These are phyloP conservation scores for Cladorhizidae sp. DNA, from an alignment of 37 sponge, comb jelly and placozoan species.

Conservation along the genomic window DNA sequence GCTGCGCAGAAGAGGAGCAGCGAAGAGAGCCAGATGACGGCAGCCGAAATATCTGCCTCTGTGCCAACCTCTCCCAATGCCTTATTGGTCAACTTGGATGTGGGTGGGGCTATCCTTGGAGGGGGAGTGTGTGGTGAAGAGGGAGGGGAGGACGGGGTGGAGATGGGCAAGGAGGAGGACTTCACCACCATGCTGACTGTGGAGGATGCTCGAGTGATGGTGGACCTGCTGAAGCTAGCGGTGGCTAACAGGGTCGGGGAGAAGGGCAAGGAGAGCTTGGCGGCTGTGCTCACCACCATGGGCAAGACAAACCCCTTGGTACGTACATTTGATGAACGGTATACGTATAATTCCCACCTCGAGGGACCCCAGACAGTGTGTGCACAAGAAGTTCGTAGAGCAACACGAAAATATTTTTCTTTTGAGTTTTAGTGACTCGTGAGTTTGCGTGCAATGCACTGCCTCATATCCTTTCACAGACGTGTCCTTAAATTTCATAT, in stretches of 20 bases:
- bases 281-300: slow-evolving; percentile 79
- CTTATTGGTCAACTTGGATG: no score
- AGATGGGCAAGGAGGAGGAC: slow-evolving; percentile 41
- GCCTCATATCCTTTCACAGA: no score
- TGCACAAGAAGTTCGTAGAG: no score
- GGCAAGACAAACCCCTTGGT: slow-evolving; percentile 78
- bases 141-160: background rate
- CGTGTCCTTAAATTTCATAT: no score
- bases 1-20: slow-evolving; percentile 51
- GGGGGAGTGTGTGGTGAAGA: background rate
- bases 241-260: slow-evolving; percentile 88
- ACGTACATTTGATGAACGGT: background rate
- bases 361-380: no score
- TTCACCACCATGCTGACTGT: slow-evolving; percentile 78
- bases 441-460: no score
- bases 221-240: slow-evolving; percentile 94
- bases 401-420: no score
- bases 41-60: slow-evolving; percentile 39
- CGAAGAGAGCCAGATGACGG: slow-evolving; percentile 5
- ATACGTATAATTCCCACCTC: no score
- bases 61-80: slow-evolving; percentile 4
- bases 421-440: no score
- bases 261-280: slow-evolving; percentile 82
- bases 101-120: background rate
- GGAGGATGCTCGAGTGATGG: slow-evolving; percentile 85